phyloP scores from a whole-genome alignment of 92 coral and sea anemone species.

The Scolanthus callimorphus region DNA sequence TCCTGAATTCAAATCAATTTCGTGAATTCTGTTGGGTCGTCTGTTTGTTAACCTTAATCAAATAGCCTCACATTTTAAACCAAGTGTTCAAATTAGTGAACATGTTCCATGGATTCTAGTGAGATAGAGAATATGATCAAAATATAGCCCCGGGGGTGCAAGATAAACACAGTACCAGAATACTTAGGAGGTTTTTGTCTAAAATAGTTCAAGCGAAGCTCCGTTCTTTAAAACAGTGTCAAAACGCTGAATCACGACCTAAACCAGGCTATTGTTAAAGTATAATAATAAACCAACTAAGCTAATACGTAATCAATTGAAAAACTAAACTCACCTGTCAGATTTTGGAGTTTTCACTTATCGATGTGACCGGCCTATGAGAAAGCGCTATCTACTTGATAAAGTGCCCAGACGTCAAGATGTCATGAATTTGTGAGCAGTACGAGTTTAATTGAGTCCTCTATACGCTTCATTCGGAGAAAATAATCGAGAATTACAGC shows the following conservation, averaged over 20 bases:
- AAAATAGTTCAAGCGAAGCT: neutral
- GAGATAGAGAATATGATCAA: neutral
- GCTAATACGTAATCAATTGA: slow-evolving; percentile 9
- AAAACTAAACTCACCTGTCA: slow-evolving; percentile 1
- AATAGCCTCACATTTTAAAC: no score
- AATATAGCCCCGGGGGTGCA: neutral
- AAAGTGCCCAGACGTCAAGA: no score
- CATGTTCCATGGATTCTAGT: neutral
- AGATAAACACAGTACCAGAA: neutral
- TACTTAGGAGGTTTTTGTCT: neutral
- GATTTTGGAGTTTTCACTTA: slow-evolving; percentile 2
- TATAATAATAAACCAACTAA: neutral
- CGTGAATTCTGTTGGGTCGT: no score
- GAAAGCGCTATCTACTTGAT: slow-evolving; percentile 5
- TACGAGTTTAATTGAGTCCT: no score
- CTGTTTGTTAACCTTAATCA: no score
- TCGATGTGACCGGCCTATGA: slow-evolving; percentile 30
- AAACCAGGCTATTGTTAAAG: neutral
- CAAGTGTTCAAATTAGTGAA: neutral
- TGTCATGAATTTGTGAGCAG: no score
- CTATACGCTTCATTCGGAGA: no score
- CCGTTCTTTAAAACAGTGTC: neutral
- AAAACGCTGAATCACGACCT: neutral
- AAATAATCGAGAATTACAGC: no score
- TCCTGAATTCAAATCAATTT: no score